A percentile compares a stretch with the other conserved stretches of the same genome.
phyloP scores from a whole-genome alignment of 2,888 invertebrate genomes.

The Coleophora flavipennella region DNA sequence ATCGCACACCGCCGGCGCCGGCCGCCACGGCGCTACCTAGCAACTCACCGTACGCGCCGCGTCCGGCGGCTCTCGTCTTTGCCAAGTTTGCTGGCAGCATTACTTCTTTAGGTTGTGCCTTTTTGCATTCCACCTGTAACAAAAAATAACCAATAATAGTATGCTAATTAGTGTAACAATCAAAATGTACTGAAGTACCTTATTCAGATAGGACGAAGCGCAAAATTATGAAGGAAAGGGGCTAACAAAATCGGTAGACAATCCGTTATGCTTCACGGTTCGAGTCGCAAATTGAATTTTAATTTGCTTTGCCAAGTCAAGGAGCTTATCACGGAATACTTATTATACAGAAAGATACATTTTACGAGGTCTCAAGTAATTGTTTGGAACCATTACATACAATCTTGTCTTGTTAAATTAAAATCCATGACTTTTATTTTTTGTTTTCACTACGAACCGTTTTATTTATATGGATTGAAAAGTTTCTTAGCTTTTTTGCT shows the following conservation, averaged over 20 bases:
- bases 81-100: slow-evolving; percentile 98
- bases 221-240: slow-evolving; percentile 60
- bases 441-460: background rate
- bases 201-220: slow-evolving; percentile 29
- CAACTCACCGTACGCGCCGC: slow-evolving; percentile 99
- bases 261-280: slow-evolving; percentile 66
- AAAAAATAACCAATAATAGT: slow-evolving; percentile 16
- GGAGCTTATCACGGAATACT: slow-evolving; percentile 63
- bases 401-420: slow-evolving; percentile 23
- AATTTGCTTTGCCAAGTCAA: slow-evolving; percentile 65
- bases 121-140: slow-evolving; percentile 98
- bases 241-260: slow-evolving; percentile 59
- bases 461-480: too few species aligned
- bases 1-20: slow-evolving; percentile 73
- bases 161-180: background rate
- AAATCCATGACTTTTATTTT: background rate
- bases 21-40: slow-evolving; percentile 81
- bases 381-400: slow-evolving; percentile 32
- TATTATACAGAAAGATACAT: slow-evolving; percentile 53
- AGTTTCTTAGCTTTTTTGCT: too few species aligned
- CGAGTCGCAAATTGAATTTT: slow-evolving; percentile 67
- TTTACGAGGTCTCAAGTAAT: slow-evolving; percentile 45
- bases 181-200: background rate
- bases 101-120: slow-evolving; percentile 99
- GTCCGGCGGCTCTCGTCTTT: slow-evolving; percentile 94